Conservation (phyloP, 2,888 invertebrate species). For the Petrophora chlorosata region DNA sequence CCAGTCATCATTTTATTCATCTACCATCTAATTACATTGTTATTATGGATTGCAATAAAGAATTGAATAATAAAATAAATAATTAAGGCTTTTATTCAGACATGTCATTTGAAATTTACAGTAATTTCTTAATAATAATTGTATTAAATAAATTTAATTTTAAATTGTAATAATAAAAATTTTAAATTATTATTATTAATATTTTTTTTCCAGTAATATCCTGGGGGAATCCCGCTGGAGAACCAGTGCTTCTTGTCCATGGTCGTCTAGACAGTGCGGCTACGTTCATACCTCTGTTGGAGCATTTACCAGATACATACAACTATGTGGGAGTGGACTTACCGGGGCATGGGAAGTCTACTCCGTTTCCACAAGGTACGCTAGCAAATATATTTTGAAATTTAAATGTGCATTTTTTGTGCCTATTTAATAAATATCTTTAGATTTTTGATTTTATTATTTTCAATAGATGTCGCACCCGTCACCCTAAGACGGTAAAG, state of each 20-base stretch:
- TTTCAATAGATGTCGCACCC: too few relatives aligned
- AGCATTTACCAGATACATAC: conserved; percentile 68
- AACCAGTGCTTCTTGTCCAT: conserved; percentile 83
- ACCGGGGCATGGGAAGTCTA: conserved; percentile 85
- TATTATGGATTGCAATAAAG: too few relatives aligned
- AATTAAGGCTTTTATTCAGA: too few relatives aligned
- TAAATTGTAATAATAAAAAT: neutral
- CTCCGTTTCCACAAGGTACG: conserved; percentile 75
- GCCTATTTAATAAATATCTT: too few relatives aligned
- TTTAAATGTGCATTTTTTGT: too few relatives aligned
- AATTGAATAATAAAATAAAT: too few relatives aligned
- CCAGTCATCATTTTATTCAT: too few relatives aligned
- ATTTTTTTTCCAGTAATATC: conserved; percentile 77
- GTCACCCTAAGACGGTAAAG: too few relatives aligned
- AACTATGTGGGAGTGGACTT: conserved; percentile 77
- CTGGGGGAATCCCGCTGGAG: conserved; percentile 79
- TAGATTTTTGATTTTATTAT: too few relatives aligned
- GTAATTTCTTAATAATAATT: too few relatives aligned
- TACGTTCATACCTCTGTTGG: conserved; percentile 82
- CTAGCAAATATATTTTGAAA: neutral
- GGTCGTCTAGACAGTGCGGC: conserved; percentile 86
- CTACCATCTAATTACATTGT: too few relatives aligned
- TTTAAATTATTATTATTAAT: neutral
- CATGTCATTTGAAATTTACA: too few relatives aligned
- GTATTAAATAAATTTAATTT: neutral